Conservation (phyloP, 2,888 invertebrate genomes). For the Lepidocyrtinus sp. region DNA sequence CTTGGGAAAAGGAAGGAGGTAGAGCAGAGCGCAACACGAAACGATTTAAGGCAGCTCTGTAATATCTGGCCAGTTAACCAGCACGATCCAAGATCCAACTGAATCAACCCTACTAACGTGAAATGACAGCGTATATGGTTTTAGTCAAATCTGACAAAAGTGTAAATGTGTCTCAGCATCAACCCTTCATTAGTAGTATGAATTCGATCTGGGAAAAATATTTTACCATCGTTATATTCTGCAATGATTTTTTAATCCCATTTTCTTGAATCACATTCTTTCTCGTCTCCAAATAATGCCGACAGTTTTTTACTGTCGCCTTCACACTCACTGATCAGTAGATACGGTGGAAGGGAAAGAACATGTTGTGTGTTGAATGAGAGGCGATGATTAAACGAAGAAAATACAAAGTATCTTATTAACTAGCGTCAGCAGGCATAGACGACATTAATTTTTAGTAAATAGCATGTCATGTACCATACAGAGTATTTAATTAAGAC, state of each 20-base stretch:
- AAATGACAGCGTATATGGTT: background rate
- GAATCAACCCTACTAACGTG: too few relatives aligned
- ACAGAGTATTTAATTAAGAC: background rate
- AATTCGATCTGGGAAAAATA: background rate
- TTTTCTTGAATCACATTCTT: conserved; percentile 16
- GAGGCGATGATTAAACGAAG: background rate
- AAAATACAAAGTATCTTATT: background rate
- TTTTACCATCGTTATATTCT: conserved; percentile 3
- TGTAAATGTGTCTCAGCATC: background rate
- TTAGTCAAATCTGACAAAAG: conserved; percentile 7
- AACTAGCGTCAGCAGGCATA: background rate
- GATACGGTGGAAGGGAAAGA: background rate
- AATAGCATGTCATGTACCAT: conserved; percentile 6
- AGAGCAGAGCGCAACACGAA: too few relatives aligned
- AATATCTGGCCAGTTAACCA: too few relatives aligned
- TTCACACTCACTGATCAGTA: conserved; percentile 28
- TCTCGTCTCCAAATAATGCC: conserved; percentile 13
- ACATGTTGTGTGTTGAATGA: background rate
- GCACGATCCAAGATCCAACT: too few relatives aligned
- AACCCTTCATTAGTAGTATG: background rate
- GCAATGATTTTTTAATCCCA: background rate
- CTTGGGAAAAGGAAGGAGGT: too few relatives aligned
- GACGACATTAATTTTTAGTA: conserved; percentile 5
- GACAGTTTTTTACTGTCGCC: conserved; percentile 33
- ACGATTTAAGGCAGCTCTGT: too few relatives aligned